Evolutionary conservation across 2,888 invertebrate genomes (phyloP).

Genomic region (Pachymerium ferrugineum): DNA sequence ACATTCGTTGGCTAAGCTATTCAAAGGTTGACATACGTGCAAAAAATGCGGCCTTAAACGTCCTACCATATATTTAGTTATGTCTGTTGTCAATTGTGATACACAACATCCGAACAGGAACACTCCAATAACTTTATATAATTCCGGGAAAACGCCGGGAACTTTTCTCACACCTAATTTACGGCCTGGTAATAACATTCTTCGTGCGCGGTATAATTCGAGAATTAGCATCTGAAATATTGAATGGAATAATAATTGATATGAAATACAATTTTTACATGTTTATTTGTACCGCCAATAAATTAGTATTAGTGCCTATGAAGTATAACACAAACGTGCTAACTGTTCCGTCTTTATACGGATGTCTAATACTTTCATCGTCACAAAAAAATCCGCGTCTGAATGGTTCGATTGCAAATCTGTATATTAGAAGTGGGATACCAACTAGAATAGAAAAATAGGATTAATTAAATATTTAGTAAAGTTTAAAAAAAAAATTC

Average conservation of each 20-base stretch:
- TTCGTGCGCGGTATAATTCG: background rate
- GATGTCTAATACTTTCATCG: slow-evolving; percentile 85
- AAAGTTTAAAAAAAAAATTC: no score
- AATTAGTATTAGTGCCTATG: slow-evolving; percentile 39
- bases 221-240: background rate
- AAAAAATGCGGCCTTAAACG: slow-evolving; percentile 91
- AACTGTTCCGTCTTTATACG: slow-evolving; percentile 61
- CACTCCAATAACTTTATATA: slow-evolving; percentile 58
- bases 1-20: background rate
- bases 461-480: background rate
- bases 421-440: slow-evolving; percentile 66
- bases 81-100: slow-evolving; percentile 80
- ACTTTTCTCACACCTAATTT: background rate
- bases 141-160: slow-evolving; percentile 37
- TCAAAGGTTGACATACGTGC: slow-evolving; percentile 69
- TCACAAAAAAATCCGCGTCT: slow-evolving; percentile 91
- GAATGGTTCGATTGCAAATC: slow-evolving; percentile 66
- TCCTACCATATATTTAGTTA: slow-evolving; percentile 89
- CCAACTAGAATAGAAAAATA: slow-evolving; percentile 57
- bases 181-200: background rate
- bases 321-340: slow-evolving; percentile 37
- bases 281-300: slow-evolving; percentile 37
- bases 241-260: background rate
- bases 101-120: slow-evolving; percentile 83
- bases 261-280: background rate